Evolutionary conservation across 2,888 invertebrate species (phyloP).

Genomic region (Hirtodrosophila histrioides): DNA sequence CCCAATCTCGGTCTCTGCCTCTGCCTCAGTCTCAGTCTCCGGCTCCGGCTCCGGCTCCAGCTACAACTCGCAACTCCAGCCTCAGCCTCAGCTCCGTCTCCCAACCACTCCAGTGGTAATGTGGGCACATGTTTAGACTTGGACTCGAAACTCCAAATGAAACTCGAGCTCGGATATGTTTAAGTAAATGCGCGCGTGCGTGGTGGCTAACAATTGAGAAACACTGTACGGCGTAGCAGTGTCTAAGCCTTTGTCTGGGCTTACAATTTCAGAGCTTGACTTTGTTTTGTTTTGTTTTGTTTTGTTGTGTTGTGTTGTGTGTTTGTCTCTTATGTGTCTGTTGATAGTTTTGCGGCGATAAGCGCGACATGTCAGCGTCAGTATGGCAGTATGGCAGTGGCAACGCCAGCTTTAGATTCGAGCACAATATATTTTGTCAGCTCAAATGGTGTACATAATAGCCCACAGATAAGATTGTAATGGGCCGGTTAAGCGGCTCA

Average conservation of each 20-base stretch:
- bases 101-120: slow-evolving; percentile 52
- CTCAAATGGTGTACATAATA: slow-evolving; percentile 80
- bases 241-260: slow-evolving; percentile 44
- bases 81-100: background rate
- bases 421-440: slow-evolving; percentile 80
- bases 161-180: slow-evolving; percentile 73
- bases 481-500: slow-evolving; percentile 80
- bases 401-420: slow-evolving; percentile 74
- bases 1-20: background rate
- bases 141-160: slow-evolving; percentile 33
- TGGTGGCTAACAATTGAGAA: slow-evolving; percentile 79
- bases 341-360: slow-evolving; percentile 79
- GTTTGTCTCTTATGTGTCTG: slow-evolving; percentile 55
- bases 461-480: slow-evolving; percentile 75
- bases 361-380: slow-evolving; percentile 81
- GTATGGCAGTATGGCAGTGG: slow-evolving; percentile 33
- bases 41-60: too few species aligned
- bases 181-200: slow-evolving; percentile 81
- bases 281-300: slow-evolving; percentile 38
- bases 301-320: slow-evolving; percentile 33
- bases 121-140: slow-evolving; percentile 65
- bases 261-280: slow-evolving; percentile 39
- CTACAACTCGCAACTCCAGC: too few species aligned
- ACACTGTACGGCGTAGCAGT: slow-evolving; percentile 56
- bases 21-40: too few species aligned